Evolutionary conservation across 1,140 invertebrate species (phyloP).

Genomic region (Papilio aristodemus): DNA sequence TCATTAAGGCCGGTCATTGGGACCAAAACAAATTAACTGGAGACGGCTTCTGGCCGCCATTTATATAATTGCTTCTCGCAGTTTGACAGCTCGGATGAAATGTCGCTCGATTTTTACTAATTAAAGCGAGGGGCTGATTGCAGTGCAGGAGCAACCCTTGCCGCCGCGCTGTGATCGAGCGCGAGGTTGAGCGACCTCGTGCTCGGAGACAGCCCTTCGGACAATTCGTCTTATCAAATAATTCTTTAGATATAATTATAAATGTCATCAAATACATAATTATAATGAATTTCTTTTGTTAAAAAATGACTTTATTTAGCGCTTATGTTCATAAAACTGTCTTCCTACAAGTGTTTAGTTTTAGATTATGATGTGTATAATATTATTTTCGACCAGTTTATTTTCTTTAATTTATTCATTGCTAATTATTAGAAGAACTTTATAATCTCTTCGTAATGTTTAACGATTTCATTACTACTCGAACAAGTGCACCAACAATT

Average conservation of each 20-base stretch:
- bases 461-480: too few relatives aligned
- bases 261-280: neutral
- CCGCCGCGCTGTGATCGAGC: neutral
- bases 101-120: conserved; percentile 75
- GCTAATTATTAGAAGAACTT: too few relatives aligned
- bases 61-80: conserved; percentile 56
- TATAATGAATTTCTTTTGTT: neutral
- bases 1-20: conserved; percentile 72
- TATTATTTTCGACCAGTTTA: too few relatives aligned
- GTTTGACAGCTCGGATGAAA: conserved; percentile 72
- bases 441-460: too few relatives aligned
- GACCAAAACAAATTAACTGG: conserved; percentile 71
- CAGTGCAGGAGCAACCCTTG: conserved; percentile 46
- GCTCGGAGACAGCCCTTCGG: neutral
- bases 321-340: too few relatives aligned
- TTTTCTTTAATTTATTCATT: too few relatives aligned
- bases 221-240: neutral
- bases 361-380: too few relatives aligned
- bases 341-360: too few relatives aligned
- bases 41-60: conserved; percentile 54
- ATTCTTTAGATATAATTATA: neutral
- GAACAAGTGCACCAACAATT: too few relatives aligned
- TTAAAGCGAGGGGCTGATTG: conserved; percentile 47
- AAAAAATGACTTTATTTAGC: too few relatives aligned
- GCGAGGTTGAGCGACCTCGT: conserved; percentile 24